Conservation (phyloP, 2,888 invertebrate species). For the Entomobrya multifasciata region DNA sequence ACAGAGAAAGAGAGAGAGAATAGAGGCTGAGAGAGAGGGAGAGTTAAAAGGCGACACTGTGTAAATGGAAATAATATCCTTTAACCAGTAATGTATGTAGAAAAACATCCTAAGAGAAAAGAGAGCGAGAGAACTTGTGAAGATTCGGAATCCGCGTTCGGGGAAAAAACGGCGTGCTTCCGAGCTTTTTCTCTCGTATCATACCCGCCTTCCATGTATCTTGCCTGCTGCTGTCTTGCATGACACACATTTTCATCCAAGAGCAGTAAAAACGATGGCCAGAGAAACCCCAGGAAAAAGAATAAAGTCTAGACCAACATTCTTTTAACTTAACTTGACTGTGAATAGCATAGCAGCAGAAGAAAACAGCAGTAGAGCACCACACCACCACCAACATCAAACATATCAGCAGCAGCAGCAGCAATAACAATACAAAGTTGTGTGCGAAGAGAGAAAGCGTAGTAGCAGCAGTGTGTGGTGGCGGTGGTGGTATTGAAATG, state of each 20-base stretch:
- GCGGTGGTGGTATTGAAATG: constrained; percentile 53
- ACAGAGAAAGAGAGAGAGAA: constrained; percentile 14
- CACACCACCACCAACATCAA: constrained; percentile 28
- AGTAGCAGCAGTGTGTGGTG: constrained; percentile 32
- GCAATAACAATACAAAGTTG: constrained; percentile 35
- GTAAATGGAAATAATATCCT: constrained; percentile 64
- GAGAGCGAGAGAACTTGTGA: constrained; percentile 67
- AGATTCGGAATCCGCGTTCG: constrained; percentile 72
- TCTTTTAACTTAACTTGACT: constrained; percentile 54
- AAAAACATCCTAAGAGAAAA: constrained; percentile 61
- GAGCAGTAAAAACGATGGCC: constrained; percentile 61
- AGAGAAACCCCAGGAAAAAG: constrained; percentile 52
- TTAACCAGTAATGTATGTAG: constrained; percentile 64
- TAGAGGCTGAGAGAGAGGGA: constrained; percentile 8
- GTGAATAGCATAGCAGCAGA: constrained; percentile 45
- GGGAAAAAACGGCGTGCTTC: constrained; percentile 70
- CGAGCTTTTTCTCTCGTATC: constrained; percentile 70
- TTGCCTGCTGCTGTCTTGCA: constrained; percentile 69
- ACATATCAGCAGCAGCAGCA: constrained; percentile 20
- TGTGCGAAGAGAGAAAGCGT: constrained; percentile 17
- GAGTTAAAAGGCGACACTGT: constrained; percentile 61
- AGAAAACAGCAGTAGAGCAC: constrained; percentile 3
- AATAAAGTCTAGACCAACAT: constrained; percentile 68
- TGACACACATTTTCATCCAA: constrained; percentile 76
- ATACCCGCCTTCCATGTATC: constrained; percentile 68